Evolutionary conservation across 2,113 vertebrate species (phyloP).

Genomic region (Aythya baeri): DNA sequence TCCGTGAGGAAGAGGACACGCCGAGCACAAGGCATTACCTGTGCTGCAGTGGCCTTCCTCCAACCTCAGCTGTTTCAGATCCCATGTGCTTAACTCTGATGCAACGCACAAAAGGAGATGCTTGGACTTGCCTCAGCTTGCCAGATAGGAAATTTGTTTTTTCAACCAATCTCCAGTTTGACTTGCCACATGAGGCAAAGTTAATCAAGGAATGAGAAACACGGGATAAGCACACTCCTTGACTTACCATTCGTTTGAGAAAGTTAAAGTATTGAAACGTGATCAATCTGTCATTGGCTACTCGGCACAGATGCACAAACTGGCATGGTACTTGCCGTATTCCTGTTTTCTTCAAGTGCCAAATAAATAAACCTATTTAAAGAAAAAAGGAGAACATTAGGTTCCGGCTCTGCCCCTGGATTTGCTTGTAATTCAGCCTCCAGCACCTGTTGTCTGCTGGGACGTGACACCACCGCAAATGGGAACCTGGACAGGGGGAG

Average conservation of each 20-base stretch:
- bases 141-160: not conserved
- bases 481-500: not conserved
- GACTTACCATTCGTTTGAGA: constrained; percentile 87
- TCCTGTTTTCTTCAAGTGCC: constrained; percentile 66
- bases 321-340: constrained; percentile 48
- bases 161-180: not conserved
- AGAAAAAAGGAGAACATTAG: not conserved
- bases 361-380: constrained; percentile 68
- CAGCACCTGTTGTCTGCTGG: not conserved
- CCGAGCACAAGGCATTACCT: not conserved
- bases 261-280: constrained; percentile 88
- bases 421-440: not conserved
- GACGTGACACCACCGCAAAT: not conserved
- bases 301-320: constrained; percentile 74
- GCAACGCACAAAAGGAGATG: fast-evolving
- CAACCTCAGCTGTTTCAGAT: not conserved
- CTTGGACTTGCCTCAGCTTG: not conserved
- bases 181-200: not conserved
- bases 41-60: not conserved
- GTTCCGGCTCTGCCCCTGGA: not conserved
- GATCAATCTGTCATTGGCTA: constrained; percentile 69
- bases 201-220: not conserved
- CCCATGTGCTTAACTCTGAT: not conserved
- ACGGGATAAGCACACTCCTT: fast-evolving
- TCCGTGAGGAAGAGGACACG: not conserved